Percentiles rank a stretch among this genome's conserved stretches.
These are phyloP conservation scores for Perognathus longimembris DNA, from an alignment of 2,113 vertebrate species.

Conservation along the genomic window DNA sequence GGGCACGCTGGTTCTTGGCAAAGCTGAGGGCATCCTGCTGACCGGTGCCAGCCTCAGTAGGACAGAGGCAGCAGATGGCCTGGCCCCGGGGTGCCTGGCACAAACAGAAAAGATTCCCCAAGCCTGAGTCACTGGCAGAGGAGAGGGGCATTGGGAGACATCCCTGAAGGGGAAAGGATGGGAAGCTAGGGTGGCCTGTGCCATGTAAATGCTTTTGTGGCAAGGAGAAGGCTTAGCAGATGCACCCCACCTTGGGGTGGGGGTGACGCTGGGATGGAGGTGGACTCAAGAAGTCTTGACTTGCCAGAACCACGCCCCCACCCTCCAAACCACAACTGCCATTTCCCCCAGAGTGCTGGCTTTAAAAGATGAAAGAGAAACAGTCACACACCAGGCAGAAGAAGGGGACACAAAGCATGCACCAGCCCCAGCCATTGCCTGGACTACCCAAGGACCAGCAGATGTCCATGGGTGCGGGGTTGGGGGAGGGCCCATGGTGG, in stretches of 20 bases:
- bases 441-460: background rate
- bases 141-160: background rate
- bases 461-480: background rate
- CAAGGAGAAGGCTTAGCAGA: background rate
- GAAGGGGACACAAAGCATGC: background rate
- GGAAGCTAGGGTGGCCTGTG: background rate
- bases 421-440: background rate
- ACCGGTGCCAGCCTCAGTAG: slow-evolving; percentile 74
- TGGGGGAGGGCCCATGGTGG: background rate
- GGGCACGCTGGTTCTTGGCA: slow-evolving; percentile 62
- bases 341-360: background rate
- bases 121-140: slow-evolving; percentile 57
- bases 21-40: slow-evolving; percentile 70
- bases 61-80: slow-evolving; percentile 79
- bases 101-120: slow-evolving; percentile 55
- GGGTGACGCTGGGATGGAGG: background rate
- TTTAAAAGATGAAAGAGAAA: slow-evolving; percentile 30
- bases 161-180: slow-evolving; percentile 7
- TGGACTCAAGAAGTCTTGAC: background rate
- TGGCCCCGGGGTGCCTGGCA: slow-evolving; percentile 75
- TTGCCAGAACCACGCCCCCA: background rate
- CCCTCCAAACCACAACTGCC: background rate
- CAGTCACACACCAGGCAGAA: background rate
- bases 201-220: background rate
- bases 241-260: background rate